phyloP scores from a whole-genome alignment of 2,113 vertebrate species.

The Bolborhynchus lineola region DNA sequence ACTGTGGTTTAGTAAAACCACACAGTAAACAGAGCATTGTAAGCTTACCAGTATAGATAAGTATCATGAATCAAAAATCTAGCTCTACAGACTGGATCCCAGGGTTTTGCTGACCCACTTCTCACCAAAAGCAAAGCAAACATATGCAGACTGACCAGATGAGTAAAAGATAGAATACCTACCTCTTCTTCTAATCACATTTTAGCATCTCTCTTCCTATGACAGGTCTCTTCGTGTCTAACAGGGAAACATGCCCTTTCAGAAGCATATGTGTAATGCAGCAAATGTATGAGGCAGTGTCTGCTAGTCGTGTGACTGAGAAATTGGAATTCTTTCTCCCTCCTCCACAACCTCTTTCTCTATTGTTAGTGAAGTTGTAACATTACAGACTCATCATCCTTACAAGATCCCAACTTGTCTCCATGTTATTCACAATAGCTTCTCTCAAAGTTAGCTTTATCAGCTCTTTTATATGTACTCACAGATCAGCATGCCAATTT shows the following conservation, averaged over 20 bases:
- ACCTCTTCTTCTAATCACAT: not conserved
- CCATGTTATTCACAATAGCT: not conserved
- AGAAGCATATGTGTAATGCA: not conserved
- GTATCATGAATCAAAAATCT: not conserved
- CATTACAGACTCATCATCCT: not conserved
- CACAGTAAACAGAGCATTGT: not conserved
- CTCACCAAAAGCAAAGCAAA: not conserved
- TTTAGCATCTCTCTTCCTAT: not conserved
- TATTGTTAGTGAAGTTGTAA: not conserved
- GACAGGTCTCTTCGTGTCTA: not conserved
- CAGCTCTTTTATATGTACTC: not conserved
- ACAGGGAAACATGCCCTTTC: not conserved
- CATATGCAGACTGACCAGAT: not conserved
- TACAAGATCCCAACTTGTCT: not conserved
- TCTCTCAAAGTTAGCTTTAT: not conserved
- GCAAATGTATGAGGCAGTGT: not conserved
- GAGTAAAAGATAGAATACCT: not conserved
- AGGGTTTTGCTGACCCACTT: not conserved
- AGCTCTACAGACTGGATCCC: not conserved
- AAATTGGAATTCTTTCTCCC: constrained; percentile 41
- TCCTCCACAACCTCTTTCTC: constrained; percentile 10
- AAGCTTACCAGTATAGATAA: not conserved
- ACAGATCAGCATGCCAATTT: not conserved
- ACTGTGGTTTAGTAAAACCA: not conserved
- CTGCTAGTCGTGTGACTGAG: not conserved